Evolutionary conservation across 2,797 vertebrate species (phyloP).

Genomic region (Phataginus tetradactyla): DNA sequence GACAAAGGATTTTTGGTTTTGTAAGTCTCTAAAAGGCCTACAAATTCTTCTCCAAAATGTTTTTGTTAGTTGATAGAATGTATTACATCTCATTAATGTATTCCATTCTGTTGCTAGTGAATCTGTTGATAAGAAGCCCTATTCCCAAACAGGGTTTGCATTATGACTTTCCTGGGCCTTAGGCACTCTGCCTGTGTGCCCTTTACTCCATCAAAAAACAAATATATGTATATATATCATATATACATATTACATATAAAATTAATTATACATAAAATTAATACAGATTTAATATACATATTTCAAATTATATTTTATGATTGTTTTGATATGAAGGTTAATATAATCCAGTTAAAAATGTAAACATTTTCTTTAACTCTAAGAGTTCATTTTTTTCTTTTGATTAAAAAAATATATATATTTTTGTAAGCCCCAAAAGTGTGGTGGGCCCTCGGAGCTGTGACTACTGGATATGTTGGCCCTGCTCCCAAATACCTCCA

Average conservation of each 20-base stretch:
- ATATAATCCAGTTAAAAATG: background rate
- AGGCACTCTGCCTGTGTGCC: background rate
- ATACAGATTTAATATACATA: background rate
- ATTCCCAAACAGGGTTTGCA: background rate
- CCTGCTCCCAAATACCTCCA: background rate
- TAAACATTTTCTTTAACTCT: background rate
- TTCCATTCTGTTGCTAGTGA: background rate
- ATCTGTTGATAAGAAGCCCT: background rate
- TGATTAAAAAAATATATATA: background rate
- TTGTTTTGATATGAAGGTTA: background rate
- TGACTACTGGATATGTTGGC: background rate
- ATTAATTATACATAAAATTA: background rate
- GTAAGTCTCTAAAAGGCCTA: background rate
- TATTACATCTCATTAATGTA: background rate
- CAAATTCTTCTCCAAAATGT: background rate
- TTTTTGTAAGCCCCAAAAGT: background rate
- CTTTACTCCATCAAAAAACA: background rate
- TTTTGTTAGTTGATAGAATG: background rate
- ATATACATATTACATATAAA: background rate
- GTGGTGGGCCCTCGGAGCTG: background rate
- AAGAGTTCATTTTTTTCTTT: background rate
- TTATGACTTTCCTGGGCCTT: background rate
- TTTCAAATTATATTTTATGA: background rate
- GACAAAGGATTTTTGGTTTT: background rate
- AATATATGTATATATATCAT: background rate